These are phyloP conservation scores for Melierax canorus DNA, from an alignment of 2,113 vertebrate genomes.

Conservation along the genomic window DNA sequence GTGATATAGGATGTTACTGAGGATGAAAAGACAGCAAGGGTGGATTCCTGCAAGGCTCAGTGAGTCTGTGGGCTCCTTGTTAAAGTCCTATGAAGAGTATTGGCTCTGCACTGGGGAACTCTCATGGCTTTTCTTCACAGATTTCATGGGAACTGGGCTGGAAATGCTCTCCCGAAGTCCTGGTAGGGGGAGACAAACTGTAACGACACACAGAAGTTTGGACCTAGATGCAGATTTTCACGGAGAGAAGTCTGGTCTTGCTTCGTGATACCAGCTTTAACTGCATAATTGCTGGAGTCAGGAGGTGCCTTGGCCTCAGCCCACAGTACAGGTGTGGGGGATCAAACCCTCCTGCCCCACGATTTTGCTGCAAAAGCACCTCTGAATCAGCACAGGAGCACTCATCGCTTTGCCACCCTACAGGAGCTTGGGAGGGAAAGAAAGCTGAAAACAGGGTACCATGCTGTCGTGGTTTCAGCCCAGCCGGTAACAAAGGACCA, in stretches of 20 bases:
- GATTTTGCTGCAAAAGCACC: background rate
- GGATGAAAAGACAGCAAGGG: background rate
- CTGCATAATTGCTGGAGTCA: background rate
- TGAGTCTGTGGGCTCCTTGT: background rate
- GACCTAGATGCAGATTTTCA: background rate
- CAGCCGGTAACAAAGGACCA: no score
- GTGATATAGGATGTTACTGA: rapidly evolving
- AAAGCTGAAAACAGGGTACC: background rate
- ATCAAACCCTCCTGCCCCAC: background rate
- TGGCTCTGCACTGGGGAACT: background rate
- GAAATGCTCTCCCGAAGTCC: background rate
- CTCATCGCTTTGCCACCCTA: background rate
- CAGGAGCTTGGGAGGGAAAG: background rate
- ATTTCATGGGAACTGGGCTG: background rate
- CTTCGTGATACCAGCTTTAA: background rate
- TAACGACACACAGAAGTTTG: background rate
- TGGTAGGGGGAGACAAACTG: background rate
- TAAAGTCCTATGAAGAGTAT: rapidly evolving
- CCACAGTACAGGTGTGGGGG: rapidly evolving
- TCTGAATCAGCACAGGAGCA: background rate
- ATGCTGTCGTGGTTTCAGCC: no score
- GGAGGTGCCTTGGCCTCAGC: background rate
- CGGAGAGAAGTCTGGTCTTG: background rate
- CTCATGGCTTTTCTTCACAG: background rate
- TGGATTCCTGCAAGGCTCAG: rapidly evolving